Conservation (phyloP, 2,888 invertebrate genomes). For the Cetonia aurata region DNA sequence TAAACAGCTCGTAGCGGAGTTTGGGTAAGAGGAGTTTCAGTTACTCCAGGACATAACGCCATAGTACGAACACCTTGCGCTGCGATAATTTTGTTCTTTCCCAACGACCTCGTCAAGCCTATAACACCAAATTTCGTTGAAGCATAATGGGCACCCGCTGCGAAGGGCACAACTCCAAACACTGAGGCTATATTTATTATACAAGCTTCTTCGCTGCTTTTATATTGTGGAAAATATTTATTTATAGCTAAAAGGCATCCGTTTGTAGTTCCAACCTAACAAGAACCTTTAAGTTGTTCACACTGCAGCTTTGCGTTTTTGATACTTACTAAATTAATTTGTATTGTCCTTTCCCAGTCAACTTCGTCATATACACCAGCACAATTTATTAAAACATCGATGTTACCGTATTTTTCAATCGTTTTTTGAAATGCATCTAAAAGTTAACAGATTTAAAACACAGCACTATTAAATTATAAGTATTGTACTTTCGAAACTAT, state of each 20-base stretch:
- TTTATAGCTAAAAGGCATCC: conserved; percentile 23
- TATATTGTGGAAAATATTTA: conserved; percentile 28
- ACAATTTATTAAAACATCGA: conserved; percentile 32
- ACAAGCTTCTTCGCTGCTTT: background rate
- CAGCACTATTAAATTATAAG: background rate
- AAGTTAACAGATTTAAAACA: background rate
- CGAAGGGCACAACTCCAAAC: background rate
- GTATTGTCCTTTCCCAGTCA: conserved; percentile 15
- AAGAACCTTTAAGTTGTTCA: background rate
- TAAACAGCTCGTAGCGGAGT: background rate
- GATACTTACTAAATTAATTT: conserved; percentile 33
- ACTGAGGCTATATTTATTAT: conserved; percentile 34
- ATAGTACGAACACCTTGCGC: conserved; percentile 20
- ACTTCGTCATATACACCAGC: conserved; percentile 29
- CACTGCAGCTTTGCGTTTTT: no score
- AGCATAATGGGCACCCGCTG: conserved; percentile 10
- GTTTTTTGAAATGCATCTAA: conserved; percentile 35
- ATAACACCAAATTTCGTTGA: conserved; percentile 22
- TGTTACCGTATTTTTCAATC: background rate
- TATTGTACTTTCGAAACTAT: conserved; percentile 44
- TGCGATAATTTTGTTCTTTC: background rate
- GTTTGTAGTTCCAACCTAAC: conserved; percentile 11
- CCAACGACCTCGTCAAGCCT: conserved; percentile 25
- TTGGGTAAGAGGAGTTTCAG: background rate
- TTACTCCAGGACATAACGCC: conserved; percentile 31